Evolutionary conservation across 2,797 vertebrate genomes (phyloP).

Genomic region (Lacerta agilis): DNA sequence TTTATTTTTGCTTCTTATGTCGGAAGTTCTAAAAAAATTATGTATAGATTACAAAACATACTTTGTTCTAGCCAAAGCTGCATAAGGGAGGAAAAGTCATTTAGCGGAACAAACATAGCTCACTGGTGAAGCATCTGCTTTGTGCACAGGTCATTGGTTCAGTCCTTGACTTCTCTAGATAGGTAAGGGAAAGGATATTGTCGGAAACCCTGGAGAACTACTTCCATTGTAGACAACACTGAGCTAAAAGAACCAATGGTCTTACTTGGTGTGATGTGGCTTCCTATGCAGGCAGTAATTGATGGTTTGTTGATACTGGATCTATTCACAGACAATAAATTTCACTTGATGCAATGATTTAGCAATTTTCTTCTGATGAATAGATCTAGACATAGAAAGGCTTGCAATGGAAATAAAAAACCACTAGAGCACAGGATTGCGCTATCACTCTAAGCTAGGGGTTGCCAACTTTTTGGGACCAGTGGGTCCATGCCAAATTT

Average conservation of each 20-base stretch:
- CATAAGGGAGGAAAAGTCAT: neutral
- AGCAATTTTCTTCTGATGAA: neutral
- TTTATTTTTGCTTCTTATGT: neutral
- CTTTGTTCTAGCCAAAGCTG: neutral
- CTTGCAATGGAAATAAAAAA: neutral
- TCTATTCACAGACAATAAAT: neutral
- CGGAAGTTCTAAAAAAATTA: neutral
- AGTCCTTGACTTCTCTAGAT: too few species aligned
- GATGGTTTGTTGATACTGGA: too few species aligned
- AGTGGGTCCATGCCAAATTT: too few species aligned
- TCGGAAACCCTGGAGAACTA: too few species aligned
- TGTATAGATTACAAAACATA: neutral
- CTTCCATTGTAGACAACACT: too few species aligned
- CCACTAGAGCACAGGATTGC: neutral
- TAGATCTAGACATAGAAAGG: neutral
- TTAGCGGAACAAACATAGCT: neutral
- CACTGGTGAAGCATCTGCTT: too few species aligned
- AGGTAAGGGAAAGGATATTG: too few species aligned
- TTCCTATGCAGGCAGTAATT: too few species aligned
- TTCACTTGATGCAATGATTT: neutral
- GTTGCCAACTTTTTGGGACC: neutral
- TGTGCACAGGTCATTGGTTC: too few species aligned
- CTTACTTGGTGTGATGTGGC: too few species aligned
- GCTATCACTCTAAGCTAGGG: neutral
- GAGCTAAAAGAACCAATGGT: too few species aligned